Evolutionary conservation across 2,888 invertebrate genomes (phyloP), one percentile per base, ranked within the genome.

Genomic region (Drosophila quinaria): DNA sequence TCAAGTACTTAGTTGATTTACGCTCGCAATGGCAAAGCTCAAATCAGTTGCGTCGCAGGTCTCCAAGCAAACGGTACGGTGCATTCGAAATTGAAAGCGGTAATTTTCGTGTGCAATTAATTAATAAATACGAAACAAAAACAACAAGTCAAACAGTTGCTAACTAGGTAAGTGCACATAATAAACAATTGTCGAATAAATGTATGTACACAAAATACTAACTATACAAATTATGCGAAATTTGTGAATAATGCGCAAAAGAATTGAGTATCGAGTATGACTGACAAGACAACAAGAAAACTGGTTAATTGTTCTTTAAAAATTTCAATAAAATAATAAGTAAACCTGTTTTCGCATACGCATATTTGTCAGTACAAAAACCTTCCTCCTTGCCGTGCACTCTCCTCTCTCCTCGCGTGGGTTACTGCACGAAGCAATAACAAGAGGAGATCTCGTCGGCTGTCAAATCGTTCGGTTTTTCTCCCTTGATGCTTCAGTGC

Each of bases 1-100:
- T 31, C 50, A 65, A 63, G 47, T 65, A 62, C 62, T 47, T 61
- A 85, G 87, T 71, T 55, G 66, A 87, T 58, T 56, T 89, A 74
- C 63, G 75, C 78, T 64, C 75, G 68, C 75, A 68, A 61, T 67
- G 70, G 49, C 66, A 58, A 56, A 56, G 60, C 60, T 50, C 9
- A 68, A 85, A 77, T 75, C 90, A 87, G 88, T 88, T 90, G 62
- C 69, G 64, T 66, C 74, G 69, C 80, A 78, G 73, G 70, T 78
- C 78, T 90, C 67, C 60, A 70, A 70, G 46, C 33, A 41, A 75
- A 70, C 87, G 78, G 54, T 75, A 67, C 64, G 71, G 64, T 83
- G 78, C 74, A 75, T 73, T 59, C 22, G 33, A 29, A 64, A 56
- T 61, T 51, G 25, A 70, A 70, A 44, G 50, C 68, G 66, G 29